Conservation (phyloP, 2,113 vertebrate genomes). For the Lepus europaeus region DNA sequence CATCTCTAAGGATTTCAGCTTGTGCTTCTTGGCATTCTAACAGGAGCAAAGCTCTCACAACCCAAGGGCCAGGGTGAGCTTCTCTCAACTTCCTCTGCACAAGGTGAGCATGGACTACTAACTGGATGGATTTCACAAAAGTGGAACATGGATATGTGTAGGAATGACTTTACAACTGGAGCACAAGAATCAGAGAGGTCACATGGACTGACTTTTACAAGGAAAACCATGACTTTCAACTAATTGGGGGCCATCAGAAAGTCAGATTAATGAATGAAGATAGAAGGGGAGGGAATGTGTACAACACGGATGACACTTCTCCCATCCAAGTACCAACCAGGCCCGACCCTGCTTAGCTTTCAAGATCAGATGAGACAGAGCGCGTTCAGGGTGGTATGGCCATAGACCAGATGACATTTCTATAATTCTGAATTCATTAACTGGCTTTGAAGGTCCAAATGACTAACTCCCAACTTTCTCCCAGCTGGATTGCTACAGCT, state of each 20-base stretch:
- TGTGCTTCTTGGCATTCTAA: constrained; percentile 18
- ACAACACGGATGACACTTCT: neutral
- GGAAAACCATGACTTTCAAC: neutral
- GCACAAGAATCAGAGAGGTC: neutral
- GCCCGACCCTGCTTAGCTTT: too few relatives aligned
- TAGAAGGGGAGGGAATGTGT: fast-evolving
- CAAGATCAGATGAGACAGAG: too few relatives aligned
- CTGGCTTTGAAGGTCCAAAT: neutral
- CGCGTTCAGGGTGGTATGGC: too few relatives aligned
- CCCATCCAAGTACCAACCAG: too few relatives aligned
- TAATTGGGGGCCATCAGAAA: neutral
- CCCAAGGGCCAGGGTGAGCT: neutral
- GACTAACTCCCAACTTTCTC: neutral
- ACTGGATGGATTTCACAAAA: neutral
- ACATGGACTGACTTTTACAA: neutral
- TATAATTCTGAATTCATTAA: neutral
- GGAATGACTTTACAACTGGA: neutral
- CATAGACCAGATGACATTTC: too few relatives aligned
- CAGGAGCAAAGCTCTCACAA: neutral
- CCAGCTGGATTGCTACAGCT: neutral
- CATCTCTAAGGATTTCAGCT: constrained; percentile 29
- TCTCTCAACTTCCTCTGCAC: neutral
- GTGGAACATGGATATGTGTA: neutral
- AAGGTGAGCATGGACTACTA: neutral
- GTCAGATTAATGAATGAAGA: neutral